phyloP scores from a whole-genome alignment of 2,113 vertebrate genomes.

The Cheilinus undulatus region DNA sequence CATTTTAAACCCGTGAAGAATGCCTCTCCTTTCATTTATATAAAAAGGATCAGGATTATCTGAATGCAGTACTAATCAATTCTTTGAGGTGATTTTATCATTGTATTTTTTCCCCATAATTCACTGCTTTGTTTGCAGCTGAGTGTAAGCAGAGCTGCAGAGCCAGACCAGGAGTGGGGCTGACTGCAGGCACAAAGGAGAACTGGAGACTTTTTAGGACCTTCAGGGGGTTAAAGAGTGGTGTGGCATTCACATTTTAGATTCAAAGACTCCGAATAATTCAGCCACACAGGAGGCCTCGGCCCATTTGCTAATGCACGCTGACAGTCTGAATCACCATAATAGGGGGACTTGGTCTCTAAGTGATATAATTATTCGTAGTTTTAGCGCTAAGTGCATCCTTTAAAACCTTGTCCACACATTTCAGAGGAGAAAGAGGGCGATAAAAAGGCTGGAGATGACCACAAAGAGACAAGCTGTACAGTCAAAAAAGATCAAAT shows the following conservation, averaged over 20 bases:
- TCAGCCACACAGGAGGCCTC: constrained; percentile 50
- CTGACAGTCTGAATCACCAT: constrained; percentile 66
- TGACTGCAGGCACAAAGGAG: constrained; percentile 11
- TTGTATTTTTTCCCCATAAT: background rate
- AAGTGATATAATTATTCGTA: constrained; percentile 70
- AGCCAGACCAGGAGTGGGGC: background rate
- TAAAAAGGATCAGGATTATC: background rate
- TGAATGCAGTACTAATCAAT: background rate
- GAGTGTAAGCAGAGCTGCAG: background rate
- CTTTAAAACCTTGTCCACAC: constrained; percentile 64
- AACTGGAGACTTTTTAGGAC: constrained; percentile 16
- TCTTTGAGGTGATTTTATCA: background rate
- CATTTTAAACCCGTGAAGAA: background rate
- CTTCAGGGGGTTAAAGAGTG: constrained; percentile 19
- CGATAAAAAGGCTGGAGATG: constrained; percentile 16
- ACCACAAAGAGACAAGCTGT: constrained; percentile 23
- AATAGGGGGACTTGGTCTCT: constrained; percentile 65
- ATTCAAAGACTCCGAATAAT: constrained; percentile 48
- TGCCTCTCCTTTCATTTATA: background rate
- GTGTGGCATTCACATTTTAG: constrained; percentile 35
- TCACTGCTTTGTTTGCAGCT: background rate
- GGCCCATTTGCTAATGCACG: constrained; percentile 70
- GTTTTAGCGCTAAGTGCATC: constrained; percentile 67
- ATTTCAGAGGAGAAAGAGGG: constrained; percentile 33
- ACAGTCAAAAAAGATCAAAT: constrained; percentile 22